Conservation (phyloP, 2,797 vertebrate species). For the Lepus oiostolus region DNA sequence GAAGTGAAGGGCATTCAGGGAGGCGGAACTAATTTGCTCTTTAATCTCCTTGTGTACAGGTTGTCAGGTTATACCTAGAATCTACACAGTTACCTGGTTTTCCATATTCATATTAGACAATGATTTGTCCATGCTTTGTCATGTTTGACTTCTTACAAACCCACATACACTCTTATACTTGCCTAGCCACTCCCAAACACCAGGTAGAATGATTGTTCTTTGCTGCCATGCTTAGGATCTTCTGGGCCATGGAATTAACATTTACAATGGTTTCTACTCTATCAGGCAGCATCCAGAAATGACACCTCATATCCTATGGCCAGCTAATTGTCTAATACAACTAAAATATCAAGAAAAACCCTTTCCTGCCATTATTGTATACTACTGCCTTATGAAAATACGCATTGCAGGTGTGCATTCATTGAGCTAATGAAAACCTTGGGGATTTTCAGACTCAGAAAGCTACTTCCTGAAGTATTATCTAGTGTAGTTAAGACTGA, state of each 20-base stretch:
- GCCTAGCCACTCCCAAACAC: slow-evolving; percentile 21
- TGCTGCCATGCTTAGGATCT: background rate
- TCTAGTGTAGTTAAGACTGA: background rate
- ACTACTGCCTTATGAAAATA: background rate
- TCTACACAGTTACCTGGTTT: background rate
- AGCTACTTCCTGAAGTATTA: background rate
- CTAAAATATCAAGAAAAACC: background rate
- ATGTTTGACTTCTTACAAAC: no score
- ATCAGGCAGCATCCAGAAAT: slow-evolving; percentile 40
- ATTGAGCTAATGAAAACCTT: background rate
- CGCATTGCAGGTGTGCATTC: background rate
- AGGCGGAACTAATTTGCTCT: background rate
- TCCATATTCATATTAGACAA: background rate
- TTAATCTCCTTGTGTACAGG: background rate
- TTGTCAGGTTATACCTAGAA: background rate
- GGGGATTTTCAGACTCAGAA: background rate
- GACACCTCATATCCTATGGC: slow-evolving; percentile 59
- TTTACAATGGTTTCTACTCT: slow-evolving; percentile 44
- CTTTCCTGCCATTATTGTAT: background rate
- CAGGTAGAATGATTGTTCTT: background rate
- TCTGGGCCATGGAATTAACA: slow-evolving; percentile 51
- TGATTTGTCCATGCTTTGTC: background rate
- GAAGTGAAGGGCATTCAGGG: background rate
- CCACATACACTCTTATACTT: background rate
- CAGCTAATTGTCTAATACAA: slow-evolving; percentile 49